Base-by-base conservation (phyloP, 2,113 vertebrate species). In the Melospiza melodia region DNA sequence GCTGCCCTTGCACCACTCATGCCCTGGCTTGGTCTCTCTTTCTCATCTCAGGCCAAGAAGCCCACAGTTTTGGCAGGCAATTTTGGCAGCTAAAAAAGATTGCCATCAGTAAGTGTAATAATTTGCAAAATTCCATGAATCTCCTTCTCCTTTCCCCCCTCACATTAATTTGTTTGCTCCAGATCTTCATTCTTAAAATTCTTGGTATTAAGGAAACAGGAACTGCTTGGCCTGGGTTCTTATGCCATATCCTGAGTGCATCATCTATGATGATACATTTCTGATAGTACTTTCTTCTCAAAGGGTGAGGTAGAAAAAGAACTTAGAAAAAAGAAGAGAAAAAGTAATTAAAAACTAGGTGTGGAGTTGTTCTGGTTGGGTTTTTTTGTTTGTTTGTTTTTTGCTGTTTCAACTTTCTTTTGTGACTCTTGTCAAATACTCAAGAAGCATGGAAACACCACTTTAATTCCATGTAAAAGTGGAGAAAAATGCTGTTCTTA, bases 361-460 rank as follows among this genome's bases (percentile, higher is more conserved):
- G 7, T 25, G n/a, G 16, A 16, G 14, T 68, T 27, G 10, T 6
- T 58, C 37, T 7, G 3, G 5, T 51, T 43, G 1, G 1, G 1
- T 22, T 33, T 28, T 35, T 49, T 21, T 23, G 4, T 30, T 75
- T 55, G 9, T 30, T 23, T 28, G 4, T 15, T 49, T 48, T 52
- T 54, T 52, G 3, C 27, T 9, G 1, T 75, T 75, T 46, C 54
- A 54, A 3, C 10, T 41, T 75, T 30, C 5, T 46, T 68, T 68
- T 27, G 16, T 61, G 62, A 54, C 21, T 54, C 9, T 48, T 54
- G n/a, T 68, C 24, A 35, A 62, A 48, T n/a, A 30, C 48, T 62
- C 39, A 62, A 27, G 10, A 75, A 22, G 11, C 22, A 27, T 31
- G 20, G 17, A 14, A 69, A 35, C 8, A 35, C 16, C 8, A 62